Conservation (phyloP, 2,113 vertebrate species). For the Meleagris gallopavo region DNA sequence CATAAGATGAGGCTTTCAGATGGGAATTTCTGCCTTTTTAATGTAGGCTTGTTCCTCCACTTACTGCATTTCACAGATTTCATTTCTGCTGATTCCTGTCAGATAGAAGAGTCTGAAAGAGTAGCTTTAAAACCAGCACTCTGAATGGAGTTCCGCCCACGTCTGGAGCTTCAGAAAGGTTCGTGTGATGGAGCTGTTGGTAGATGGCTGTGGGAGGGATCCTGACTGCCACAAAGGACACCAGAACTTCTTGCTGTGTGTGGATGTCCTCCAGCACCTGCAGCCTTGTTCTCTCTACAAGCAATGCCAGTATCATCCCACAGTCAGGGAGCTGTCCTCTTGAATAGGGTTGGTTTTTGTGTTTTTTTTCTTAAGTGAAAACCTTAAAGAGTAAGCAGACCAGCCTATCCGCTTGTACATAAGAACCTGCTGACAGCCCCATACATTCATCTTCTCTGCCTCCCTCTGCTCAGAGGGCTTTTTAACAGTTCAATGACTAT, state of each 20-base stretch:
- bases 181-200: background rate
- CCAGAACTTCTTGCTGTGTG: background rate
- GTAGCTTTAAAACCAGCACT: background rate
- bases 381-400: background rate
- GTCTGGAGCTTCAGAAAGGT: background rate
- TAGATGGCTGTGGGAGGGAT: background rate
- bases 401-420: background rate
- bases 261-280: background rate
- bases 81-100: background rate
- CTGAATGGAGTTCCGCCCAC: background rate
- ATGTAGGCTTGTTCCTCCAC: background rate
- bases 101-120: background rate
- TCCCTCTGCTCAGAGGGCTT: background rate
- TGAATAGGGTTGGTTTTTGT: background rate
- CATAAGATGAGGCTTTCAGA: background rate
- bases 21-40: background rate
- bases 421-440: background rate
- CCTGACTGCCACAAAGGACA: background rate
- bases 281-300: background rate
- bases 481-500: constrained; percentile 4
- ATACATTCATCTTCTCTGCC: background rate
- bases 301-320: background rate
- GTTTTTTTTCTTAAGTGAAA: background rate
- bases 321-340: background rate
- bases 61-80: background rate